phyloP scores from a whole-genome alignment of 2,888 invertebrate genomes.

The Hermodice carunculata region DNA sequence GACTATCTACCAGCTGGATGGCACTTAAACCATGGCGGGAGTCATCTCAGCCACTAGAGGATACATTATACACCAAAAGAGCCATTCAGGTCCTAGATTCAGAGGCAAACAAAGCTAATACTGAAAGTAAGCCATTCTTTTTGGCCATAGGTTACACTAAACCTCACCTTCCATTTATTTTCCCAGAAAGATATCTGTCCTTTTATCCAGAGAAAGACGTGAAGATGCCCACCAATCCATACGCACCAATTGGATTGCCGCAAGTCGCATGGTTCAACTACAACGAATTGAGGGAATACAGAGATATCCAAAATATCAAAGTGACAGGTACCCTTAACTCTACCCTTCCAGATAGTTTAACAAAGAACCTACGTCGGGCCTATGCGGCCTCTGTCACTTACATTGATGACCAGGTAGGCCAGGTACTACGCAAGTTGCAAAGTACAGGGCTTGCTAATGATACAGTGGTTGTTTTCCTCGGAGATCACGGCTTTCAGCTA shows the following conservation, averaged over 20 bases:
- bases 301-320: conserved; percentile 31
- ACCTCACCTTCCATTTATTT: conserved; percentile 35
- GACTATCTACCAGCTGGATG: too few relatives aligned
- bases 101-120: too few relatives aligned
- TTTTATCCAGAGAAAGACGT: neutral
- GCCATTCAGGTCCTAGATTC: too few relatives aligned
- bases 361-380: conserved; percentile 41
- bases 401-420: conserved; percentile 43
- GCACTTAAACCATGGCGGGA: too few relatives aligned
- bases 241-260: conserved; percentile 41
- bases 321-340: conserved; percentile 36
- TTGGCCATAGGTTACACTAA: conserved; percentile 35
- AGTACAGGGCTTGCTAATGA: conserved; percentile 35
- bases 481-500: conserved; percentile 52
- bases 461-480: conserved; percentile 47
- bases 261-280: conserved; percentile 40
- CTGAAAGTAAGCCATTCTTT: conserved; percentile 31
- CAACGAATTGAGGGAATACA: conserved; percentile 33
- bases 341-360: conserved; percentile 38
- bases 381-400: conserved; percentile 46
- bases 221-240: conserved; percentile 26
- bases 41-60: too few relatives aligned
- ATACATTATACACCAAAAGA: too few relatives aligned
- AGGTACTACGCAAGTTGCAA: conserved; percentile 37
- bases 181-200: neutral